These are phyloP conservation scores for Bolinopsis microptera DNA, from an alignment of 37 sponge, comb jelly and placozoan genomes.

Conservation along the genomic window DNA sequence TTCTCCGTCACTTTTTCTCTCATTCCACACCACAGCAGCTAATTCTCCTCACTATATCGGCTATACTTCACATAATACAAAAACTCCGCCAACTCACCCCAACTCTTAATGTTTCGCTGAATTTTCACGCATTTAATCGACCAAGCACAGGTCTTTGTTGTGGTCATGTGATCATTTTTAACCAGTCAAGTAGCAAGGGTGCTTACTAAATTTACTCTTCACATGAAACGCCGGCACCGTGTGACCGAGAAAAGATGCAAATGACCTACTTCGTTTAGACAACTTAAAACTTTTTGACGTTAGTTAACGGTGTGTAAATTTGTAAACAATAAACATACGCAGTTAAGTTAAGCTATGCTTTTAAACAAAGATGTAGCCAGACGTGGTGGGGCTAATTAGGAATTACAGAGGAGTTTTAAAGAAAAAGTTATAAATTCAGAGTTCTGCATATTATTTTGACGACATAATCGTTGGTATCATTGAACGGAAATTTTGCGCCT, in stretches of 20 bases:
- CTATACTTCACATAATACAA: not conserved
- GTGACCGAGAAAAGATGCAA: not conserved
- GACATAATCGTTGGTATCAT: not conserved
- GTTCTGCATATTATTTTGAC: not conserved
- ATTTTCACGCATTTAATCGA: not conserved
- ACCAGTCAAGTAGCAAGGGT: not conserved
- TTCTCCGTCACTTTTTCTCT: not conserved
- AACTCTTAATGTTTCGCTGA: not conserved
- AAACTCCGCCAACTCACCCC: not conserved
- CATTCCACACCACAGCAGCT: not conserved
- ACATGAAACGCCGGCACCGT: not conserved
- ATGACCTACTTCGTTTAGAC: not conserved
- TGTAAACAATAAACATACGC: not conserved
- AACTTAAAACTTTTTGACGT: not conserved
- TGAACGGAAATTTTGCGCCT: not conserved
- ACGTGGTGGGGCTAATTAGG: not conserved
- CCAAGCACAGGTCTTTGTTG: not conserved
- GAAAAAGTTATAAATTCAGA: not conserved
- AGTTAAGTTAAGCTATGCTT: not conserved
- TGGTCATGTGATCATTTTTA: not conserved
- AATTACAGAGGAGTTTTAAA: not conserved
- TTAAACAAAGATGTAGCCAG: not conserved
- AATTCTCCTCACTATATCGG: not conserved
- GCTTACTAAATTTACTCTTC: not conserved
- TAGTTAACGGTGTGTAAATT: not conserved